A percentile compares a stretch with the other conserved stretches of the same genome.
Conservation (phyloP, 2,797 vertebrate species). For the Halcyon chelicuti region DNA sequence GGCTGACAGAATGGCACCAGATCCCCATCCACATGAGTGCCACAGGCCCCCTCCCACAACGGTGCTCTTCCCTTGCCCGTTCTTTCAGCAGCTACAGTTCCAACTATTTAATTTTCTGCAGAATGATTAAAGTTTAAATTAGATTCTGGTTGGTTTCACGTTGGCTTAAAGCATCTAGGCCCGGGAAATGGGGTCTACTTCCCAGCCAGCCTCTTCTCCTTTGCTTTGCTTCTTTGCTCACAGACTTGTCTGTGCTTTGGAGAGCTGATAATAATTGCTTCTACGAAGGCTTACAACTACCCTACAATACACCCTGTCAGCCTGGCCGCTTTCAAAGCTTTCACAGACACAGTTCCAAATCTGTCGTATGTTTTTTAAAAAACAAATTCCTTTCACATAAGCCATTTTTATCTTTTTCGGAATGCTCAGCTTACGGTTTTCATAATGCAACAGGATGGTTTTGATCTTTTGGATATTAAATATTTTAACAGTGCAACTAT, state of each 20-base stretch:
- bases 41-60: not conserved
- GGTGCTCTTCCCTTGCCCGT: not conserved
- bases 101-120: slow-evolving; percentile 56
- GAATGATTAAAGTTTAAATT: slow-evolving; percentile 28
- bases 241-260: not conserved
- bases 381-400: not conserved
- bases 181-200: not conserved
- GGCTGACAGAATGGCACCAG: not conserved
- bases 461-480: not conserved
- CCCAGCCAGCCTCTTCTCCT: not conserved
- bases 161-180: not conserved
- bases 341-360: not conserved
- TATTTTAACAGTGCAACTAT: slow-evolving; percentile 16
- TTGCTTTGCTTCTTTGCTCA: not conserved
- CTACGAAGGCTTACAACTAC: not conserved
- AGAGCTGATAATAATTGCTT: slow-evolving; percentile 30
- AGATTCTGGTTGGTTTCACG: slow-evolving; percentile 37
- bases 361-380: not conserved
- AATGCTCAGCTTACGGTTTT: not conserved
- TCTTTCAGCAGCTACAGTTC: not conserved
- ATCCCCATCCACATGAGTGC: not conserved
- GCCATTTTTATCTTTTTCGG: not conserved
- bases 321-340: slow-evolving; percentile 16
- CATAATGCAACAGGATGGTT: not conserved
- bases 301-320: not conserved